A percentile compares a stretch with the other conserved stretches of the same genome.
These are phyloP conservation scores for Acipenser transmontanus DNA, from an alignment of 2,797 vertebrate species.

Conservation along the genomic window DNA sequence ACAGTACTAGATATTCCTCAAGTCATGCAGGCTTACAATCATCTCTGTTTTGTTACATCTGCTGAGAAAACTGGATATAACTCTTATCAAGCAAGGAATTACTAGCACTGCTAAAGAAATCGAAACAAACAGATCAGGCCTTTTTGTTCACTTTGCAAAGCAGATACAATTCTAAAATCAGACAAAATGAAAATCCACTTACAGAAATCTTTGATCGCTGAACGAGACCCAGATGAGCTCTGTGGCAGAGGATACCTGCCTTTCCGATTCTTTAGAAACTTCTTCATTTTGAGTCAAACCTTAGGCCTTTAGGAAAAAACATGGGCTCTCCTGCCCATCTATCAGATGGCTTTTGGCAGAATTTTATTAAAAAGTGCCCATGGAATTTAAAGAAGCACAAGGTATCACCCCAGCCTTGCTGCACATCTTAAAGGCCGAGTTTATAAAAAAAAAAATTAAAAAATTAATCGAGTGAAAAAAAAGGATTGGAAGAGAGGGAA, in stretches of 20 bases:
- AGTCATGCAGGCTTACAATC: neutral
- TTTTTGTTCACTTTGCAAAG: constrained; percentile 15
- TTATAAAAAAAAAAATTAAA: neutral
- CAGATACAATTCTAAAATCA: constrained; percentile 21
- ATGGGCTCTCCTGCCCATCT: no score
- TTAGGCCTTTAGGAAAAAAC: constrained; percentile 7
- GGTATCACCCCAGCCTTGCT: constrained; percentile 23
- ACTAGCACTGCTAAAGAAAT: neutral
- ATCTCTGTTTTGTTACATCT: neutral
- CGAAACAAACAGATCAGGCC: rapidly evolving
- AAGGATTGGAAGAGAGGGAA: constrained; percentile 29
- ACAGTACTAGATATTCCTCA: no score
- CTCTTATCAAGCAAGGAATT: constrained; percentile 18
- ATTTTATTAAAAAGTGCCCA: no score
- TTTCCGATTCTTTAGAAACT: constrained; percentile 53
- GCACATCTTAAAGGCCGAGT: neutral
- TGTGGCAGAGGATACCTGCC: constrained; percentile 57
- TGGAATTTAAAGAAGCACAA: neutral
- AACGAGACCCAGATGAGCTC: constrained; percentile 46
- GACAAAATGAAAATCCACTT: constrained; percentile 46
- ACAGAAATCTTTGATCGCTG: constrained; percentile 70
- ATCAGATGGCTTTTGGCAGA: no score
- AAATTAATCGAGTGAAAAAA: neutral
- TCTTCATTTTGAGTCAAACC: constrained; percentile 48
- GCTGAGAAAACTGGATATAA: constrained; percentile 21